Evolutionary conservation across 1,140 invertebrate genomes (phyloP), one percentile per base, ranked within the genome.

Genomic region (Teleogryllus occipitalis): DNA sequence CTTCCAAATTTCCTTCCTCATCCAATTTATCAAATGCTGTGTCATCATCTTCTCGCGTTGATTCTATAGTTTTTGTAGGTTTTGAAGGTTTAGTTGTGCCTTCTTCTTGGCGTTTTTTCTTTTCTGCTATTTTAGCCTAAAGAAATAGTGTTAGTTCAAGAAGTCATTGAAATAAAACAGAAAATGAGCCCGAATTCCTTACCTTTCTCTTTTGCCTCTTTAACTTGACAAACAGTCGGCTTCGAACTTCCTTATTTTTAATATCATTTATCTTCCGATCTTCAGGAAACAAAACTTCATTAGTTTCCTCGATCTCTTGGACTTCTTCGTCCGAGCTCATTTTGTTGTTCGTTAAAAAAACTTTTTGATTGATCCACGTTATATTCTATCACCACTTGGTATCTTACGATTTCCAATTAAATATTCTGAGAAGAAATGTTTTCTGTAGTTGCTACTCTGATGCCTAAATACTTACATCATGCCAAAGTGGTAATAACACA

Each of bases 1-100:
- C 84, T 85, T 88, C 81, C 74, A 80, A 75, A 7, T 74, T 18
- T 46, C 74, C 78, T 22, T 78, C 91, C 54, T 90, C 89, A 82
- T 97, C 93, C 14, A 95, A 87, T 83, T 93, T 90, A 47, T 90
- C 90, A 47, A 99, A 89, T 82, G 91, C 93, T 0, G 98, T 99
- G 83, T 96, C 95, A 91, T 99, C 97, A 83, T 93, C 92, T 83
- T 97, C 94, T 79, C 98, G 89, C 74, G 95, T 90, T 83, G 91
- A 96, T 86, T 99, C 98, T 81, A 99, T 91, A 0, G 98, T 99
- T 83, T 96, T 94, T 0, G 97, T 97, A 27, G 49, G 21, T 46
- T 79, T 46, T 18, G 47, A n/a, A 14, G 54, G 78, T 27, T 15
- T 27, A 10, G 8, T 21, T 75, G 65, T 21, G 18, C 22, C 39